Percentiles rank a stretch among this genome's conserved stretches.
These are phyloP conservation scores for Cheirogaleus medius DNA, from an alignment of 2,113 vertebrate species.

Conservation along the genomic window DNA sequence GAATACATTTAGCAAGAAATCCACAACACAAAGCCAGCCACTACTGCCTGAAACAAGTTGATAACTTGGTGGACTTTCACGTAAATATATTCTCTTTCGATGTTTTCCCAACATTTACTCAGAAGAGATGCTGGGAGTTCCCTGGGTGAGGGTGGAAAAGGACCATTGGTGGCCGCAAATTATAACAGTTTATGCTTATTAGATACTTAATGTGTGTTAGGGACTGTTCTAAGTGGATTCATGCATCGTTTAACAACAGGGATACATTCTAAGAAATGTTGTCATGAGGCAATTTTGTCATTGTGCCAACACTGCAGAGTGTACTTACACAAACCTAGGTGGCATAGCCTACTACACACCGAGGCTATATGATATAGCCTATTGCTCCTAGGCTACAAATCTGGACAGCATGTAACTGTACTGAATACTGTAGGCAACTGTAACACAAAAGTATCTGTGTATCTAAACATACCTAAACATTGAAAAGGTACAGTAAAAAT, in stretches of 20 bases:
- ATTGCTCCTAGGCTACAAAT: not conserved
- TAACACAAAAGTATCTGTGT: not conserved
- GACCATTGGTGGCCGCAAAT: not conserved
- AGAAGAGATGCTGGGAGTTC: not conserved
- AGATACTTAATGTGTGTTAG: not conserved
- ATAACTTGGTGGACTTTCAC: not conserved
- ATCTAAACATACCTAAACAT: not conserved
- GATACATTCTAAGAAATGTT: not conserved
- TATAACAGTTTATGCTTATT: not conserved
- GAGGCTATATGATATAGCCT: not conserved
- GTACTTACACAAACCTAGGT: not conserved
- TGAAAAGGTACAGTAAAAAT: not conserved
- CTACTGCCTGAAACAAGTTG: not conserved
- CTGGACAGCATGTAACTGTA: not conserved
- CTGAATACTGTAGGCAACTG: not conserved
- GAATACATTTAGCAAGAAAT: not conserved
- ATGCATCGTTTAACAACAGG: not conserved
- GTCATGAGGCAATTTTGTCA: not conserved
- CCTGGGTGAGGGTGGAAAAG: not conserved
- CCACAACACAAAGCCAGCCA: not conserved
- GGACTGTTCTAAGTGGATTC: not conserved
- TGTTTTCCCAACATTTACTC: slow-evolving; percentile 15
- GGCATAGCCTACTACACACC: not conserved
- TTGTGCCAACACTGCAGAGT: not conserved
- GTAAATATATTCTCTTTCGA: not conserved